Base-by-base conservation (phyloP, 2,888 invertebrate species). In the Teinopalpus imperialis region DNA sequence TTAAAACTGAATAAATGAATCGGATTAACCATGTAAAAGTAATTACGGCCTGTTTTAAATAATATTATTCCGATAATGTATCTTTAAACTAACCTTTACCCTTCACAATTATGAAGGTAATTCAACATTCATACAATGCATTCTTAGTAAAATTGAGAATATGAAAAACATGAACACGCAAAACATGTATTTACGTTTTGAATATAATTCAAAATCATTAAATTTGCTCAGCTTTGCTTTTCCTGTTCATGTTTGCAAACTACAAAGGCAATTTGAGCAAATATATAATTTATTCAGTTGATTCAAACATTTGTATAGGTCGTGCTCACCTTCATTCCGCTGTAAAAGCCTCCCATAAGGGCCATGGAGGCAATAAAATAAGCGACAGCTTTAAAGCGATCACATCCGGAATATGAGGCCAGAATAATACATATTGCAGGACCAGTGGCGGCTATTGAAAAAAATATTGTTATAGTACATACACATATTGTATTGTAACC, bases 321-420 rank as follows among this genome's bases (percentile, higher is more conserved):
- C n/a, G 29, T 14, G 43, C 42, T 29, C 61, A 88, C 92, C 81
- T 93, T 92, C 90, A 93, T 90, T 24, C 92, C 92, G 52, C 93
- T 92, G 64, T 93, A 93, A 63, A 90, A 94, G 5, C 92, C 91
- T 23, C 93, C 94, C 93, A 93, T 93, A 30, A 92, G 89, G 18
- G 91, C 91, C 92, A 93, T 90, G 9, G 89, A 91, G 3, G 92
- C 76, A 30, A 92, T 92, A 67, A 93, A 92, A 62, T 93, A 89
- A 13, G 91, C 90, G 7, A 92, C 90, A 27, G 89, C 69, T 7
- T 86, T 75, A 23, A 85, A 72, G 4, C 89, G 69, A 61, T 92
- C 89, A 62, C 92, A 93, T 12, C 91, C 92, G 0, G 91, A 77
- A 63, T 93, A 92, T 0, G 92, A 91, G 0, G 92, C 93, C 36